Conservation (phyloP, 2,113 vertebrate genomes). For the Struthidea cinerea region DNA sequence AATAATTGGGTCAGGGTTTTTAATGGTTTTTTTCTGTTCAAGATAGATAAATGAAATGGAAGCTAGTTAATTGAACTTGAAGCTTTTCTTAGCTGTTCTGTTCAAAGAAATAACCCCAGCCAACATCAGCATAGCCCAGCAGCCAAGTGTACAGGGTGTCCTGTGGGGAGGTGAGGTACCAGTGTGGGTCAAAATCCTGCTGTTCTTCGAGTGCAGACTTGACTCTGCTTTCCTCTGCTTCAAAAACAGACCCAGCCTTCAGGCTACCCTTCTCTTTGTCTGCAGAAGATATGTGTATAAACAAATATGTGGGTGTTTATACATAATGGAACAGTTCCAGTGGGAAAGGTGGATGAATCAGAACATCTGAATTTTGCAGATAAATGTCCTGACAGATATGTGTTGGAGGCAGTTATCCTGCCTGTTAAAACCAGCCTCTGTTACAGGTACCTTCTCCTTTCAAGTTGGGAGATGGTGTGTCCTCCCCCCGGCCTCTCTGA, state of each 20-base stretch:
- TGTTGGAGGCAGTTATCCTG: not conserved
- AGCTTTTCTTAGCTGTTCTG: not conserved
- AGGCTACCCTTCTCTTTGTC: not conserved
- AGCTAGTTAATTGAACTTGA: not conserved
- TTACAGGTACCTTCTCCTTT: not conserved
- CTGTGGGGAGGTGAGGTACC: not conserved
- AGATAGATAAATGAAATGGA: not conserved
- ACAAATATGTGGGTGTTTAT: not conserved
- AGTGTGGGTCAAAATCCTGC: not conserved
- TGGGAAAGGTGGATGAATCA: not conserved
- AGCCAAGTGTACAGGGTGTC: not conserved
- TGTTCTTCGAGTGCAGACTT: not conserved
- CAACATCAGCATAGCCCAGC: not conserved
- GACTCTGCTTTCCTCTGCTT: not conserved
- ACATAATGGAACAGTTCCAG: not conserved
- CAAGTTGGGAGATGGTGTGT: not conserved
- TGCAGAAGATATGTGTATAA: not conserved
- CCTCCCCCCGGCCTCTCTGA: not conserved
- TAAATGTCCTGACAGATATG: not conserved
- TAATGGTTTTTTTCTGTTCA: not conserved
- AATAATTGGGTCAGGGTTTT: conserved; percentile 37
- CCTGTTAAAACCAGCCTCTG: not conserved
- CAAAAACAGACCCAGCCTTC: not conserved
- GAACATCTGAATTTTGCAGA: not conserved
- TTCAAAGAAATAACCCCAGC: not conserved